phyloP scores from a whole-genome alignment of 2,888 invertebrate genomes.

The Timandra comae region DNA sequence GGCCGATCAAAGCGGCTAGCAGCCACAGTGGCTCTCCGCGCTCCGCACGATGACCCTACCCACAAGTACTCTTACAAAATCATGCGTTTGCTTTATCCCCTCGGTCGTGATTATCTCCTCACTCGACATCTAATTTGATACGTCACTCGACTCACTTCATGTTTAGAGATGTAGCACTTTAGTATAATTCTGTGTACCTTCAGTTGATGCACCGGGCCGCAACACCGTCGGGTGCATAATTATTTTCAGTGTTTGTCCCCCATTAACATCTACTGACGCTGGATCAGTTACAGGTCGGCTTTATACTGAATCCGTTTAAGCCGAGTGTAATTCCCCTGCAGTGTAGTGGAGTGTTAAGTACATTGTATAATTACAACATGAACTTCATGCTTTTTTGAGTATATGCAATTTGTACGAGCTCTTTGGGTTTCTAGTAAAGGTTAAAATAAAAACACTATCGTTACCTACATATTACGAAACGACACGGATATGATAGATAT shows the following conservation, averaged over 20 bases:
- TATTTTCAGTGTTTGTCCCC: slow-evolving; percentile 43
- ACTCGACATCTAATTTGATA: slow-evolving; percentile 20
- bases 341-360: too few relatives aligned
- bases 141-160: slow-evolving; percentile 16
- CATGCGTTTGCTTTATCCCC: slow-evolving; percentile 40
- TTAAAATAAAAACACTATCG: too few relatives aligned
- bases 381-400: too few relatives aligned
- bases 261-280: slow-evolving; percentile 40
- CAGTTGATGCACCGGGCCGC: slow-evolving; percentile 24
- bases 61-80: slow-evolving; percentile 41
- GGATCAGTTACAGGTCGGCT: slow-evolving; percentile 27
- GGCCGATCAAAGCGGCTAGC: slow-evolving; percentile 64
- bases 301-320: slow-evolving; percentile 27
- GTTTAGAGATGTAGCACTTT: slow-evolving; percentile 17
- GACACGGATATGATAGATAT: slow-evolving; percentile 25
- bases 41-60: slow-evolving; percentile 43
- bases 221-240: slow-evolving; percentile 35
- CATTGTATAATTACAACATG: too few relatives aligned
- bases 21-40: too few relatives aligned
- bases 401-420: too few relatives aligned
- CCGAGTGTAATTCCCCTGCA: slow-evolving; percentile 23
- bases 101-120: slow-evolving; percentile 7
- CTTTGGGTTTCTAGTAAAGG: too few relatives aligned
- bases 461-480: too few relatives aligned
- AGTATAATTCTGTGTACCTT: slow-evolving; percentile 27